Evolutionary conservation across 92 coral and sea anemone species (phyloP).

Genomic region (Umimayanthus kanabou): DNA sequence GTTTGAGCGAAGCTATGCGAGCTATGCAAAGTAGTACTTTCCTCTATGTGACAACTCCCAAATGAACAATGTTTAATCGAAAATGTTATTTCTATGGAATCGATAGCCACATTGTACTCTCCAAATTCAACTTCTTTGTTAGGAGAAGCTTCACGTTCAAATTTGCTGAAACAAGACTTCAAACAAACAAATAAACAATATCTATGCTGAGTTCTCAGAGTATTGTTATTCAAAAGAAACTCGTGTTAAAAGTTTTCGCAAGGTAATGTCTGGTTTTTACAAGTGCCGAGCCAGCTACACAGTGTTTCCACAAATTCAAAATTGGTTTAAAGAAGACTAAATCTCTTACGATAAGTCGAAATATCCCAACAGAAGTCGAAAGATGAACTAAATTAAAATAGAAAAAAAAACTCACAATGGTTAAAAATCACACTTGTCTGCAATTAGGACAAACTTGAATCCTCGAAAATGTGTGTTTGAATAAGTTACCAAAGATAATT

Average conservation of each 20-base stretch:
- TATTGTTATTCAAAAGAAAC: background rate
- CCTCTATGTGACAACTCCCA: background rate
- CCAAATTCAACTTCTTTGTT: background rate
- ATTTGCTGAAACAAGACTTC: background rate
- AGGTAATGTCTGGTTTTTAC: background rate
- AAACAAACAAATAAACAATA: background rate
- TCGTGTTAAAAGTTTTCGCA: background rate
- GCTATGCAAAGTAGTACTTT: background rate
- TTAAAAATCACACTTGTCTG: background rate
- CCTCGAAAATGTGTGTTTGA: background rate
- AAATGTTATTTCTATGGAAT: background rate
- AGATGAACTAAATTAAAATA: no score
- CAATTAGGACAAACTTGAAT: background rate
- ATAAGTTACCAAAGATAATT: no score
- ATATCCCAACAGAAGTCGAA: no score
- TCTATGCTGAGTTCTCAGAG: background rate
- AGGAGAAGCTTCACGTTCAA: no score
- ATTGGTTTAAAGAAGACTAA: background rate
- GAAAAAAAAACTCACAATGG: background rate
- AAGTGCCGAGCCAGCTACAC: background rate
- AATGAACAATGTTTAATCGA: no score
- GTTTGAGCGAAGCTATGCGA: background rate
- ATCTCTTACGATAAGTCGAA: no score
- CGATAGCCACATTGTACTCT: background rate
- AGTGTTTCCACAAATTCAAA: background rate